Conservation (phyloP, 2,888 invertebrate species). For the Drosophila kanekoi region DNA sequence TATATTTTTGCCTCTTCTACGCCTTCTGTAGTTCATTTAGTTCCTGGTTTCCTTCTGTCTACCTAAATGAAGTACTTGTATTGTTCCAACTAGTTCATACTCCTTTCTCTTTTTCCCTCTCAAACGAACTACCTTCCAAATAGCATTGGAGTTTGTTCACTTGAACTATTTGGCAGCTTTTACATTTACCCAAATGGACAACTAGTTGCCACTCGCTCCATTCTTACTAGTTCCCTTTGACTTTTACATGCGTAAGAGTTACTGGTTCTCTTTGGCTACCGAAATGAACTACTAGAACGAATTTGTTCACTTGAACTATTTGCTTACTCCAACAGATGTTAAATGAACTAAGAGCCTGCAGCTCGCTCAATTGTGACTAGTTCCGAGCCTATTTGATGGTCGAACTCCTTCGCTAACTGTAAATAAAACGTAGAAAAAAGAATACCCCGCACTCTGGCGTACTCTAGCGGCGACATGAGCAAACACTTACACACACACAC, state of each 20-base stretch:
- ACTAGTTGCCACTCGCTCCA: not conserved
- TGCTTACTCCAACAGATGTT: not conserved
- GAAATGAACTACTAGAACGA: not conserved
- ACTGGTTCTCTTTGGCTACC: not conserved
- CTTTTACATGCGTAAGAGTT: not conserved
- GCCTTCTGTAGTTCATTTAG: too few species aligned
- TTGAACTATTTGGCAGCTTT: slow-evolving; percentile 11
- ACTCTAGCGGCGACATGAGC: slow-evolving; percentile 57
- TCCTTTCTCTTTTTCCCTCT: not conserved
- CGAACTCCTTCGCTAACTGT: slow-evolving; percentile 26
- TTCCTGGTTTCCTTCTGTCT: too few species aligned
- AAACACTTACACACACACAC: slow-evolving; percentile 32
- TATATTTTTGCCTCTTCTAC: too few species aligned
- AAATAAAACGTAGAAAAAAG: slow-evolving; percentile 29
- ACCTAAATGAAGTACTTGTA: too few species aligned
- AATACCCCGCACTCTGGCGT: slow-evolving; percentile 33
- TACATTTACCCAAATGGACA: not conserved
- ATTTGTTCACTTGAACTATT: not conserved
- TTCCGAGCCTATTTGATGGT: slow-evolving; percentile 39
- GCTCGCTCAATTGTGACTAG: slow-evolving; percentile 5
- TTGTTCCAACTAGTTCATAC: not conserved
- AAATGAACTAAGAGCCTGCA: not conserved
- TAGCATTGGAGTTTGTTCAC: not conserved
- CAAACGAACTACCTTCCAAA: not conserved
- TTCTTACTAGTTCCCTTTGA: not conserved